Evolutionary conservation across 2,113 vertebrate species (phyloP), one percentile per base, ranked within the genome.

Genomic region (Salvator merianae): DNA sequence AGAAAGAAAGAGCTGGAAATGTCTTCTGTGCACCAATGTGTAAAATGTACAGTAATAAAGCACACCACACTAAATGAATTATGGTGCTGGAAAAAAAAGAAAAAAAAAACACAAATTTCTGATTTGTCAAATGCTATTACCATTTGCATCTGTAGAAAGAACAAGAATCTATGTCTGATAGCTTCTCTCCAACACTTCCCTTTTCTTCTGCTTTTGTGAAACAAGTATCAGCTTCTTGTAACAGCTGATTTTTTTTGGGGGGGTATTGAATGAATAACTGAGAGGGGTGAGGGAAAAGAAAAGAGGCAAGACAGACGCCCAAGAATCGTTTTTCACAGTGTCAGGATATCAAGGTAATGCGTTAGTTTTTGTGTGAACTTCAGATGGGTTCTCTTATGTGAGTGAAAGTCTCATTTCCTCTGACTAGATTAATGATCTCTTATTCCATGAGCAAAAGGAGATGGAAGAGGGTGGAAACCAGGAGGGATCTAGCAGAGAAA

Each of bases 71-170:
- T 94, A 95, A 96, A 93, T 95, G 94, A 96, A 96, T 96, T 93
- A 93, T 50, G 86, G 85, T 77, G 84, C 28, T 34, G 14, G 68
- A 18, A 32, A 16, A 5, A 43, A 30, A 79, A 89, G 68, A 16
- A 5, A 43, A 30, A 79, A 89, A 88, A 86, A 86, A 68, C 72
- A 7, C 85, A 93, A 96, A 96, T 95, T 94, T 93, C 93, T 88
- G 87, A 91, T 89, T 87, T 93, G 94, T 95, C 95, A 96, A 94
- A 94, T 93, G 84, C 87, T 87, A 95, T 95, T 95, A 96, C 92
- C 36, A 3, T 78, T 91, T 7, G 10, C 80, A 90, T 94, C 91
- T 88, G 88, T 88, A 84, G 83, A 16, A 91, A 89, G 87, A 91
- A 93, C 88, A 86, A 86, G 86, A 87, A 85, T 76, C 26, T 80